These are phyloP conservation scores for Porites australiensis DNA, from an alignment of 64 coral and sea anemone species.

Conservation along the genomic window DNA sequence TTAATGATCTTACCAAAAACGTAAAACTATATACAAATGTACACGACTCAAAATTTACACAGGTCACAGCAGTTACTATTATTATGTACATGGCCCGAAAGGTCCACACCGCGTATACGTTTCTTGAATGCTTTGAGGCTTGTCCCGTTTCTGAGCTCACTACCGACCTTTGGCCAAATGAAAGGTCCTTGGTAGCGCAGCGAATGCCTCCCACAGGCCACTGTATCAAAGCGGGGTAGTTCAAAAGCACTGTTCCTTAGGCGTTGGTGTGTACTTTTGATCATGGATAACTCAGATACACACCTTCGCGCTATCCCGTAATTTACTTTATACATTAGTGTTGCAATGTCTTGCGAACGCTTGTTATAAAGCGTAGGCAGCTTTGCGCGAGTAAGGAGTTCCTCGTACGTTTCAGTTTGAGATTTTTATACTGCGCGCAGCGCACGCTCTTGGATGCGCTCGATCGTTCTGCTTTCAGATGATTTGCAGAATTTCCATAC, in stretches of 20 bases:
- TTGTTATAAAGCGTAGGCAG: constrained; percentile 17
- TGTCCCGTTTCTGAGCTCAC: too few relatives aligned
- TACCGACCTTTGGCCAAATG: background rate
- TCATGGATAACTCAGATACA: background rate
- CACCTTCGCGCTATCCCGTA: constrained; percentile 6
- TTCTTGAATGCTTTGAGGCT: too few relatives aligned
- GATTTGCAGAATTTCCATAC: constrained; percentile 63
- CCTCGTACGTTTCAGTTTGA: constrained; percentile 20
- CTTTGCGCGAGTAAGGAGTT: constrained; percentile 26
- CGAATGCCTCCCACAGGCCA: constrained; percentile 4
- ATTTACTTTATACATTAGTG: constrained; percentile 56
- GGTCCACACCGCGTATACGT: too few relatives aligned
- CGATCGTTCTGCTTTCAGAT: constrained; percentile 58
- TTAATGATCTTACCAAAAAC: too few relatives aligned
- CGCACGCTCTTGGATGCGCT: constrained; percentile 61
- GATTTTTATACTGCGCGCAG: constrained; percentile 56
- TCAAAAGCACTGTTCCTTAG: constrained; percentile 37
- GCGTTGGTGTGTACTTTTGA: background rate
- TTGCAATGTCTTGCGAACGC: constrained; percentile 31
- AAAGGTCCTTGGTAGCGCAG: constrained; percentile 8
- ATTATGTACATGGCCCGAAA: too few relatives aligned
- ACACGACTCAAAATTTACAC: too few relatives aligned
- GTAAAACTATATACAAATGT: too few relatives aligned
- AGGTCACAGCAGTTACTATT: too few relatives aligned
- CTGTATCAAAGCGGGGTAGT: constrained; percentile 38